These are phyloP conservation scores for Pipra filicauda DNA, from an alignment of 2,113 vertebrate species.

Conservation along the genomic window DNA sequence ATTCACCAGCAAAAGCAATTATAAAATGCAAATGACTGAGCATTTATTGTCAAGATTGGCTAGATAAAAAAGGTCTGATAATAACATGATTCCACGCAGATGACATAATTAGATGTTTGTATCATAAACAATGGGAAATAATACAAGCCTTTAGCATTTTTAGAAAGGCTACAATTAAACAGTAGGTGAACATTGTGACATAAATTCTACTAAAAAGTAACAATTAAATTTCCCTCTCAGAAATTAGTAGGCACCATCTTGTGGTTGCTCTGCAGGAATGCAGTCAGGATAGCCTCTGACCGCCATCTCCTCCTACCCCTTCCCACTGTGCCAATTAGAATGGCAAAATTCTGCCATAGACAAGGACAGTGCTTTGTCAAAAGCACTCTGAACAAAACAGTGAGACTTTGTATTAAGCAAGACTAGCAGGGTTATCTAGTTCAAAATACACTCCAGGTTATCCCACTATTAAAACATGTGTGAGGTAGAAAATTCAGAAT, in stretches of 20 bases:
- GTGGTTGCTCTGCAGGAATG: constrained; percentile 39
- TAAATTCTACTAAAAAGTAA: not conserved
- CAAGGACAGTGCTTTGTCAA: not conserved
- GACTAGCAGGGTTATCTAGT: not conserved
- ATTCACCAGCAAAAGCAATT: constrained; percentile 71
- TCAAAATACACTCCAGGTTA: not conserved
- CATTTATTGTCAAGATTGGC: constrained; percentile 69
- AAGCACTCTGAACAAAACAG: not conserved
- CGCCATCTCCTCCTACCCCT: not conserved
- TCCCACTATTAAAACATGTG: not conserved
- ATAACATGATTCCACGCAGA: constrained; percentile 42
- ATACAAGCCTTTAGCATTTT: not conserved
- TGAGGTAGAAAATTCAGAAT: not conserved
- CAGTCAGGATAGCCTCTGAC: not conserved
- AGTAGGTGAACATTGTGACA: not conserved
- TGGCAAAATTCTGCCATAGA: not conserved
- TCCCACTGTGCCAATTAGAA: not conserved
- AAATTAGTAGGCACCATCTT: constrained; percentile 51
- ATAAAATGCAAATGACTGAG: constrained; percentile 76
- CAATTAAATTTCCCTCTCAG: not conserved
- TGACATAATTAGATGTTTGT: constrained; percentile 23
- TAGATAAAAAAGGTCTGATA: constrained; percentile 69
- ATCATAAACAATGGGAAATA: constrained; percentile 24
- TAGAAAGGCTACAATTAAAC: not conserved
- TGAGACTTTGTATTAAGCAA: not conserved